These are phyloP conservation scores for Phlogophora meticulosa DNA, from an alignment of 2,888 invertebrate genomes.

Conservation along the genomic window DNA sequence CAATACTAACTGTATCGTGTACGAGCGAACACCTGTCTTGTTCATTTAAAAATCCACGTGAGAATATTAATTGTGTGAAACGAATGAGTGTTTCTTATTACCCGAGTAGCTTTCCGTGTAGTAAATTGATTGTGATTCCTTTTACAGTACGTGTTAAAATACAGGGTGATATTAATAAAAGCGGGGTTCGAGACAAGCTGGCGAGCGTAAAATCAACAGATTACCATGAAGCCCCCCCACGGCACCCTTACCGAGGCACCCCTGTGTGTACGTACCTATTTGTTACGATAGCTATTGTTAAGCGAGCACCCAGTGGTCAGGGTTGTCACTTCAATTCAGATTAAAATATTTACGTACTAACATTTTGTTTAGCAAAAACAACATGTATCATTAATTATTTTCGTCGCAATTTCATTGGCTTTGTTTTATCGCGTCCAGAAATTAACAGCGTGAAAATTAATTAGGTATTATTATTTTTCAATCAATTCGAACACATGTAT, in stretches of 20 bases:
- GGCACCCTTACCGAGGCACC: constrained; percentile 78
- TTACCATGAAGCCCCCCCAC: constrained; percentile 85
- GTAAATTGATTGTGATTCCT: constrained; percentile 75
- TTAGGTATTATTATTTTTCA: constrained; percentile 61
- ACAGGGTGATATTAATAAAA: constrained; percentile 86
- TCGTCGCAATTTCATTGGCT: constrained; percentile 31
- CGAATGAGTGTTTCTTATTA: constrained; percentile 77
- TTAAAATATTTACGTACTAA: constrained; percentile 61
- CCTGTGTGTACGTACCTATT: constrained; percentile 85
- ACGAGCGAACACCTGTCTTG: constrained; percentile 53
- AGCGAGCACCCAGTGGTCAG: constrained; percentile 77
- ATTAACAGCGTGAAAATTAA: constrained; percentile 58
- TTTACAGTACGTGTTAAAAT: constrained; percentile 86
- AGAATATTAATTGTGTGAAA: constrained; percentile 72
- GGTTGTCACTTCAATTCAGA: constrained; percentile 79
- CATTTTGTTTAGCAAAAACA: constrained; percentile 65
- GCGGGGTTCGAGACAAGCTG: constrained; percentile 81
- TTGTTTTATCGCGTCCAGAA: constrained; percentile 40
- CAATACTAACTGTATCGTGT: constrained; percentile 39
- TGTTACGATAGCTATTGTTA: constrained; percentile 87
- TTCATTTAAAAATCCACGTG: constrained; percentile 67
- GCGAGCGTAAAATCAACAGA: constrained; percentile 91
- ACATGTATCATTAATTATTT: constrained; percentile 37
- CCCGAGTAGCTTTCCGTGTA: constrained; percentile 56
- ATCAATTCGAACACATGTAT: constrained; percentile 57